Base-by-base conservation (phyloP, 2,888 invertebrate genomes). In the Cephonodes hylas region DNA sequence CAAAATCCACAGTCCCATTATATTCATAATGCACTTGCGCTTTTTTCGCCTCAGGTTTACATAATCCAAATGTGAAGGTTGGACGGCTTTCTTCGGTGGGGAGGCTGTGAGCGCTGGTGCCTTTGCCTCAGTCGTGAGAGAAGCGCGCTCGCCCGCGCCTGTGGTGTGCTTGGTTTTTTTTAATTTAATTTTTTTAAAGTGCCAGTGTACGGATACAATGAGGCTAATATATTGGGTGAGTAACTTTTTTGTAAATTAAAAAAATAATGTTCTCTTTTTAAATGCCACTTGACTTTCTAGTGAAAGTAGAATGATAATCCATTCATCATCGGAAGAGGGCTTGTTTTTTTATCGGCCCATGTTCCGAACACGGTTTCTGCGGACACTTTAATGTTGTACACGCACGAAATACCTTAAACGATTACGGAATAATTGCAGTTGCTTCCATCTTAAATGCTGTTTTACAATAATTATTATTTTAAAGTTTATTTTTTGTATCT, bases 151-250 rank as follows among this genome's bases (percentile, higher is more conserved):
- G 73, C 63, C 63, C 89, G 91, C 91, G 91, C 91, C 77, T 76
- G 91, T 91, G 91, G 80, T 75, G 90, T 90, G 90, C 72, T 75
- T 75, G 64, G 65, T 64, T 72, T 69, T 71, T 71, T 77, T 77
- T 74, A 67, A 72, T 77, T 81, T 81, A 80, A 76, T 75, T 79
- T 81, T 78, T 77, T 77, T 70, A 68, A 74, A 82, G 89, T 88
- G 88, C 74, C 81, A 58, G 88, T 88, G 86, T 73, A 81, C 82
- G 91, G 90, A 89, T 90, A 90, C 83, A 78, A 92, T 92, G 91
- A 85, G 91, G 86, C 87, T 88, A 67, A 79, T 84, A 79, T 88
- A 85, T 88, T 91, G 89, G 91, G 91, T 92, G 80, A 81, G 91
- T 83, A 76, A 25, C 20, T 62, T 64, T 73, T 72, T 76, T 59